Conservation (phyloP, 2,113 vertebrate species). For the Corydoras sp. region DNA sequence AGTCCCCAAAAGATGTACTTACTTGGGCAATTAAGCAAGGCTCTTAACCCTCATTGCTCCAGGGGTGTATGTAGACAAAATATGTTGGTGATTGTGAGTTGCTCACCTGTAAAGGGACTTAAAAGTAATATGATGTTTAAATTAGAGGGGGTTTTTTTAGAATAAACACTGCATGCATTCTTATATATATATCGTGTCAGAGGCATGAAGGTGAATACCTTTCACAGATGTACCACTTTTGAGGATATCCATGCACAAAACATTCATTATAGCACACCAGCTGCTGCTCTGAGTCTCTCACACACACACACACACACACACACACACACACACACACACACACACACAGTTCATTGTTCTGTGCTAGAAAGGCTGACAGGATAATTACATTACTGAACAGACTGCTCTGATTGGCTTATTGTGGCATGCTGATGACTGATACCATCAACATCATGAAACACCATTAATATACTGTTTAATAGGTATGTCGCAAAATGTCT, state of each 20-base stretch:
- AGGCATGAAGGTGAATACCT: constrained; percentile 2
- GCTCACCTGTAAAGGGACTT: too few species aligned
- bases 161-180: too few species aligned
- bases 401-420: not conserved
- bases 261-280: constrained; percentile 13
- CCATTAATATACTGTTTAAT: not conserved
- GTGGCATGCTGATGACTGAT: not conserved
- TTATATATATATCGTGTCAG: not conserved
- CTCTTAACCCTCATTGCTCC: too few species aligned
- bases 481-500: not conserved
- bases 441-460: not conserved
- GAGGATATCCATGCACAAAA: constrained; percentile 11
- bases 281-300: not conserved
- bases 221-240: not conserved
- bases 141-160: too few species aligned
- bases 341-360: too few species aligned
- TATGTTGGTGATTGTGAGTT: too few species aligned
- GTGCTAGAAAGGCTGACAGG: not conserved
- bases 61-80: too few species aligned
- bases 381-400: constrained; percentile 4
- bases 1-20: too few species aligned
- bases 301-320: not conserved
- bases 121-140: too few species aligned
- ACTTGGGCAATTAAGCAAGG: too few species aligned
- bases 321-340: constrained; percentile 12